Base-by-base conservation (phyloP, 2,888 invertebrate species). In the Leucophenga maculata region DNA sequence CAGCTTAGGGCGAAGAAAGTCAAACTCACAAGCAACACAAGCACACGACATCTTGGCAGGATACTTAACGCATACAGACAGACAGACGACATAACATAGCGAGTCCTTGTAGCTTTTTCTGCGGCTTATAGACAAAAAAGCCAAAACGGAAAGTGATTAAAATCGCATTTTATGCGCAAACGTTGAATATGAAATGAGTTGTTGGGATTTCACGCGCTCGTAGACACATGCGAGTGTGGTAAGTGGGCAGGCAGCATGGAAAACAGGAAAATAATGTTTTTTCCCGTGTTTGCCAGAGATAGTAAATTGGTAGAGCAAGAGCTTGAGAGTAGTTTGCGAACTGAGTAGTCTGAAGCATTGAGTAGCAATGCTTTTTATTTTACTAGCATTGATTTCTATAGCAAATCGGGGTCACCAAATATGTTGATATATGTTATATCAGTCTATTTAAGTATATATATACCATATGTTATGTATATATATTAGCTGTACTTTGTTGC, bases 71-170 rank as follows among this genome's bases (percentile, higher is more conserved):
- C 57, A 57, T 14, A 50, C 50, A 50, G 46, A 46, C n/a, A n/a
- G n/a, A n/a, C n/a, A n/a, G n/a, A 26, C 46, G 6, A 6, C 46
- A 13, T 14, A n/a, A 46, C 46, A 46, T n/a, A 46, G 46, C 46
- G 6, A 46, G 46, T 18, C 50, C 6, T n/a, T 39, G 39, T 39
- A 11, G 39, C 11, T 39, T 39, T 11, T 39, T 39, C 20, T 59
- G 13, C 48, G n/a, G 44, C 44, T 52, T 48, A 54, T 57, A 69
- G 46, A 50, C 32, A 68, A 31, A 62, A 62, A 65, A 57, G 70
- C 75, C 78, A 78, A 79, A 78, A 75, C 79, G 84, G 82, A 80
- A 83, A 80, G 79, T 80, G 82, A 83, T 84, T 83, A 83, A 83
- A 83, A 84, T 83, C 83, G 72, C 80, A 82, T 84, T 82, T 83